Conservation (phyloP, 2,797 vertebrate species). For the Acanthurus leucopareius region DNA sequence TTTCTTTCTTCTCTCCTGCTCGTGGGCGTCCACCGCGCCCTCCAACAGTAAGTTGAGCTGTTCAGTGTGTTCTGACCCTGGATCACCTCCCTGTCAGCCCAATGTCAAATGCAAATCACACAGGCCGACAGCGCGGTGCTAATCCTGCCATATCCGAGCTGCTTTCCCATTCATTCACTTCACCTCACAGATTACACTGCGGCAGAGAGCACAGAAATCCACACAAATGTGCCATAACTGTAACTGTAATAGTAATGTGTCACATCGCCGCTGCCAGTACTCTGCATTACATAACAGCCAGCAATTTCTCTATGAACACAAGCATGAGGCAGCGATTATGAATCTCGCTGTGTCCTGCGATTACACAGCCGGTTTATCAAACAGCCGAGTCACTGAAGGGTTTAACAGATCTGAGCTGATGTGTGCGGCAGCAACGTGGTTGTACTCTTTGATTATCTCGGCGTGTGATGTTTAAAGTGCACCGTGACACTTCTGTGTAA, state of each 20-base stretch:
- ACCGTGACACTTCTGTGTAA: conserved; percentile 19
- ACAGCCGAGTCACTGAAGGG: conserved; percentile 49
- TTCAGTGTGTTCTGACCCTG: conserved; percentile 66
- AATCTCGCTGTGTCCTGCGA: conserved; percentile 41
- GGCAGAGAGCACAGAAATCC: conserved; percentile 37
- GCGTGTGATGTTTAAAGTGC: background rate
- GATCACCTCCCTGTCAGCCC: conserved; percentile 69
- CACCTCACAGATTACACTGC: conserved; percentile 65
- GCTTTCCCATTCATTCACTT: conserved; percentile 66
- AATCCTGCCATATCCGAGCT: conserved; percentile 71
- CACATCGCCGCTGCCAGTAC: conserved; percentile 51
- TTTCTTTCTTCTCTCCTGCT: conserved; percentile 4
- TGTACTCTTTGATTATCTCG: conserved; percentile 12
- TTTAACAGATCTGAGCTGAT: conserved; percentile 28
- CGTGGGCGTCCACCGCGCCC: background rate
- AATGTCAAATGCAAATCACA: conserved; percentile 77
- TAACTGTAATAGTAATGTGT: conserved; percentile 55
- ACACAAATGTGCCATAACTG: conserved; percentile 46
- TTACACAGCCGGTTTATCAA: conserved; percentile 53
- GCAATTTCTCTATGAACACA: conserved; percentile 54
- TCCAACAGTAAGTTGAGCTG: conserved; percentile 64
- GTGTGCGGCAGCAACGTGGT: background rate
- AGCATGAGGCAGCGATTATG: conserved; percentile 68
- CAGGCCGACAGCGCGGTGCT: conserved; percentile 51
- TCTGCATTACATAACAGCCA: conserved; percentile 59